Conservation (phyloP, 2,113 vertebrate species). For the Natator depressus region DNA sequence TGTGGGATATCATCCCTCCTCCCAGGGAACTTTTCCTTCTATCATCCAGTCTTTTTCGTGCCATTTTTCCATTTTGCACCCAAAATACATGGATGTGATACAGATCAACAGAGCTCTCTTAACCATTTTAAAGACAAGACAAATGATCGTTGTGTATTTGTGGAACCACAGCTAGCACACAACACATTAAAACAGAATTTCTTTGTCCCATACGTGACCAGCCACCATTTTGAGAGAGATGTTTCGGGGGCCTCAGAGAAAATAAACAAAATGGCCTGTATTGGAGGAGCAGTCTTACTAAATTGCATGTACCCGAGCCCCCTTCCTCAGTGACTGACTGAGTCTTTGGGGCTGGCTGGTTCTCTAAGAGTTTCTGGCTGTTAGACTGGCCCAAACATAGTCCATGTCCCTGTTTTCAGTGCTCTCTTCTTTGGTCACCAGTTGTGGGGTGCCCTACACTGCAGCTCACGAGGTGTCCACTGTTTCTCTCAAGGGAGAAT, state of each 20-base stretch:
- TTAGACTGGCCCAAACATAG: not conserved
- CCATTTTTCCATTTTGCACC: not conserved
- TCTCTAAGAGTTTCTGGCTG: not conserved
- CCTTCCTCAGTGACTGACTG: not conserved
- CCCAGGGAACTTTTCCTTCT: not conserved
- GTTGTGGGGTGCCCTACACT: not conserved
- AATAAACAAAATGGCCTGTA: not conserved
- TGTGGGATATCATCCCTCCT: not conserved
- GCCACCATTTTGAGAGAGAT: not conserved
- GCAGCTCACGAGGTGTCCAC: fast-evolving
- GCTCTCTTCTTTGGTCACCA: not conserved
- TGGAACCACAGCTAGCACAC: not conserved
- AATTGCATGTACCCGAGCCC: not conserved
- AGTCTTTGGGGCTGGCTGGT: not conserved
- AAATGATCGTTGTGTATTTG: not conserved
- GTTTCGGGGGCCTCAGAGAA: not conserved
- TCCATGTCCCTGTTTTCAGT: not conserved
- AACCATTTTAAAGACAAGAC: not conserved
- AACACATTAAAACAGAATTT: not conserved
- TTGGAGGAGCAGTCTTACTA: not conserved
- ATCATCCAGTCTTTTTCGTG: not conserved
- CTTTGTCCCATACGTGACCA: not conserved
- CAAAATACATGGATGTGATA: not conserved
- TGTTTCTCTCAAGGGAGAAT: not conserved
- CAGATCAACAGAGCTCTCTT: not conserved